Base-by-base conservation (phyloP, 2,888 invertebrate genomes). In the Drosophila helvetica region DNA sequence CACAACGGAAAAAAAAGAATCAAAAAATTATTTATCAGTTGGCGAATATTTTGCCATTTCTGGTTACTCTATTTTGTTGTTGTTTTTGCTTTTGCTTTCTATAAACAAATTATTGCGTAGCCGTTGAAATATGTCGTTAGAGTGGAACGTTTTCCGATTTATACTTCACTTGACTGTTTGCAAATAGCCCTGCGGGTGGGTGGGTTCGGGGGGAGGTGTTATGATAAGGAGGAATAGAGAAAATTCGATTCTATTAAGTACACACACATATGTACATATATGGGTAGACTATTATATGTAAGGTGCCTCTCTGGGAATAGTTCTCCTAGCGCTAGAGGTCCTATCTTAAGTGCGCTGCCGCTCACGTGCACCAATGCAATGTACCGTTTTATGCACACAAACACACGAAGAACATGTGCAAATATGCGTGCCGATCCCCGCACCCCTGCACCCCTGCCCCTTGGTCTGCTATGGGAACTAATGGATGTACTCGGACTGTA, bases 31-130 rank as follows among this genome's bases (percentile, higher is more conserved):
- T 73, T 76, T 78, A 84, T 74, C 74, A 72, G 72, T 59, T 75
- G 52, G 54, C 50, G 10, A 57, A 51, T 66, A 65, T 19, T 25
- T 46, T 65, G 38, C 17, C 42, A 30, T 38, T 60, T 54, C 43
- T 51, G n/a, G 15, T 33, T 25, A 43, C 50, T 58, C 22, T 47
- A 0, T 22, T 53, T 18, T 56, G 46, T 51, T 38, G 17, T 52
- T 59, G 2, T 45, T 45, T 66, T 67, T 22, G 22, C 5, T 5
- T 22, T 22, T 53, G 18, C 46, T 46, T n/a, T 43, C 64, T 65
- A 76, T 66, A 78, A 74, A 57, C 63, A 79, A 79, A 86, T 77
- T 63, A 80, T 86, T 80, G 80, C 82, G 86, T 80, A 75, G 70
- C 64, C 59, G 63, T 56, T 69, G 19, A 77, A 73, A 77, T 80